These are phyloP conservation scores for Bombyx mori DNA, from an alignment of 1,140 invertebrate species.

Conservation along the genomic window DNA sequence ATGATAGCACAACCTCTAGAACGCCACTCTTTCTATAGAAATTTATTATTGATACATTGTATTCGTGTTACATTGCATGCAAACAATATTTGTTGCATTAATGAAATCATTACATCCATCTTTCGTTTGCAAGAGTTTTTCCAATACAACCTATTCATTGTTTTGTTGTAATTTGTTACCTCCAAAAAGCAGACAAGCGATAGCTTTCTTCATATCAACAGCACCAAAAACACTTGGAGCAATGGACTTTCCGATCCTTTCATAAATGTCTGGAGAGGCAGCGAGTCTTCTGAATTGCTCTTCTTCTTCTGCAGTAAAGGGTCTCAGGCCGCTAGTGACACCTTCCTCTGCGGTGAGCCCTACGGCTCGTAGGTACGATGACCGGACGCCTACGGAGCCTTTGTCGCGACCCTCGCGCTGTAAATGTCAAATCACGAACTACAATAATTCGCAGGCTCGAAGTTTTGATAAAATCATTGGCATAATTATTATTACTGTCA, in stretches of 20 bases:
- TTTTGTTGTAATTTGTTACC: conserved; percentile 19
- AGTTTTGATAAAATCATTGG: neutral
- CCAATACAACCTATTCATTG: no score
- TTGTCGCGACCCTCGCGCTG: conserved; percentile 83
- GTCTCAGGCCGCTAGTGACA: conserved; percentile 78
- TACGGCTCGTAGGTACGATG: conserved; percentile 94
- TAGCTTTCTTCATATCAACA: conserved; percentile 96
- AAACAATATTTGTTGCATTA: neutral
- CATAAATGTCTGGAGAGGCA: conserved; percentile 88
- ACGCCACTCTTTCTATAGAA: no score
- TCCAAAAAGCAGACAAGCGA: conserved; percentile 96
- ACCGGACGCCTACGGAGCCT: conserved; percentile 91
- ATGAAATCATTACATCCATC: neutral
- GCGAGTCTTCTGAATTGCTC: conserved; percentile 91
- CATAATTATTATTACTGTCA: neutral
- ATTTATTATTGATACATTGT: no score
- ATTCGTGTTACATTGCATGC: neutral
- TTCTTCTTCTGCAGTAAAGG: conserved; percentile 86
- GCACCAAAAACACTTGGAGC: conserved; percentile 98
- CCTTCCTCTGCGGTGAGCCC: conserved; percentile 91
- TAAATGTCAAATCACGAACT: neutral
- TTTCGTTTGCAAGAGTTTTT: neutral
- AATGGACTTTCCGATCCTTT: conserved; percentile 91
- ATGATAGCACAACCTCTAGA: no score
- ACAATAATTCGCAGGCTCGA: neutral